phyloP scores from a whole-genome alignment of 2,797 vertebrate genomes.

The Pyrocephalus nanus region DNA sequence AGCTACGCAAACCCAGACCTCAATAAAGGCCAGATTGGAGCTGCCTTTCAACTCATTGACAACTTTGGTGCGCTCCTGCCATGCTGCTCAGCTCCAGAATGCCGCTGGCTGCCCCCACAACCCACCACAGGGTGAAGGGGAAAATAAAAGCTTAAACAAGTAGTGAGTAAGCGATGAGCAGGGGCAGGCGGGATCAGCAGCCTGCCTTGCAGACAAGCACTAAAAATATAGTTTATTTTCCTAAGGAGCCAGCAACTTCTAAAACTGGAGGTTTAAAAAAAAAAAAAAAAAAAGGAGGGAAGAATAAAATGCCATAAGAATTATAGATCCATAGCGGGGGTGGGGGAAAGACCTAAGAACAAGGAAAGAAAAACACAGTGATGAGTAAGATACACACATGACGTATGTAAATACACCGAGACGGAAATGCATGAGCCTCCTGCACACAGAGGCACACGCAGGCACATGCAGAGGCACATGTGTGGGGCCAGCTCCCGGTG shows the following conservation, averaged over 20 bases:
- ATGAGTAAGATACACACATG: constrained; percentile 69
- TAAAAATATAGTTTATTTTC: constrained; percentile 72
- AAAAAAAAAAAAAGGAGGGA: not conserved
- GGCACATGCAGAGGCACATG: constrained; percentile 4
- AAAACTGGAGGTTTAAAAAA: constrained; percentile 35
- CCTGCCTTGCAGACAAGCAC: constrained; percentile 53
- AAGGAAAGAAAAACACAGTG: constrained; percentile 50
- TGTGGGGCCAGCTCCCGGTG: not conserved
- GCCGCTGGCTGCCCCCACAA: not conserved
- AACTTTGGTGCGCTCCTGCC: not conserved
- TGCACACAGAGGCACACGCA: constrained; percentile 46
- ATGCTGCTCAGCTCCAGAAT: not conserved
- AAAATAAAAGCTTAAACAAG: constrained; percentile 66
- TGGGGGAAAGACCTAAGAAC: constrained; percentile 63
- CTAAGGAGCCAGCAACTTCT: constrained; percentile 56
- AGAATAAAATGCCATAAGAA: constrained; percentile 32
- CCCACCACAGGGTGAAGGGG: constrained; percentile 28
- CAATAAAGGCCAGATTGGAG: constrained; percentile 78
- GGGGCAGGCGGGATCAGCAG: constrained; percentile 27
- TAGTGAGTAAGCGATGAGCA: constrained; percentile 51
- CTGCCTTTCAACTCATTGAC: constrained; percentile 65
- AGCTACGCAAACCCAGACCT: constrained; percentile 72
- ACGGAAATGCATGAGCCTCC: constrained; percentile 68
- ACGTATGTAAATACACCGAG: constrained; percentile 63
- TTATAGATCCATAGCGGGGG: constrained; percentile 24